These are phyloP conservation scores for Fregetta grallaria DNA, from an alignment of 2,113 vertebrate species.

Conservation along the genomic window DNA sequence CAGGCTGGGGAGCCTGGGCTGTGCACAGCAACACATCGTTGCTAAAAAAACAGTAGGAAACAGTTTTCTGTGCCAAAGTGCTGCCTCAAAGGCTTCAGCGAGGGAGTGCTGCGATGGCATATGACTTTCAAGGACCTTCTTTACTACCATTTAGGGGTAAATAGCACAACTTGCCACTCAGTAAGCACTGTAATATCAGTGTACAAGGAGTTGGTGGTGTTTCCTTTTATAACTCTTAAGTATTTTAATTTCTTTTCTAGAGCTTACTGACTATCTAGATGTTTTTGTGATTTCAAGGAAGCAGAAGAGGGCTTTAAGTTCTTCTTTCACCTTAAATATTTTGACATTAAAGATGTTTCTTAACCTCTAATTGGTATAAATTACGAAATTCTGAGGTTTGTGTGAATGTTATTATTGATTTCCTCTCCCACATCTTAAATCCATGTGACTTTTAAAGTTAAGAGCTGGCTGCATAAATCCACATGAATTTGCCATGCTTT, in stretches of 20 bases:
- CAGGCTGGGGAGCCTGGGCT: not conserved
- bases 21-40: not conserved
- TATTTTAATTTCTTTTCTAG: not conserved
- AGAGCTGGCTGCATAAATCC: not conserved
- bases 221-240: not conserved
- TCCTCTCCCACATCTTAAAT: not conserved
- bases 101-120: not conserved
- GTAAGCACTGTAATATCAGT: not conserved
- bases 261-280: not conserved
- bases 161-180: not conserved
- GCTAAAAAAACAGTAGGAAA: not conserved
- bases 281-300: not conserved
- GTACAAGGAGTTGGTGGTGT: not conserved
- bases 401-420: not conserved
- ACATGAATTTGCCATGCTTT: slow-evolving; percentile 46
- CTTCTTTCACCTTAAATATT: not conserved
- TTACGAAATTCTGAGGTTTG: not conserved
- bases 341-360: not conserved
- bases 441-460: slow-evolving; percentile 29
- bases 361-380: not conserved
- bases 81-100: not conserved
- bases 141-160: not conserved
- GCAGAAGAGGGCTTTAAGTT: not conserved
- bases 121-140: not conserved
- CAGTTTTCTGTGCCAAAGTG: not conserved